A percentile compares a stretch with the other conserved stretches of the same genome.
Conservation (phyloP, 1,140 invertebrate genomes). For the Bombus superbus region DNA sequence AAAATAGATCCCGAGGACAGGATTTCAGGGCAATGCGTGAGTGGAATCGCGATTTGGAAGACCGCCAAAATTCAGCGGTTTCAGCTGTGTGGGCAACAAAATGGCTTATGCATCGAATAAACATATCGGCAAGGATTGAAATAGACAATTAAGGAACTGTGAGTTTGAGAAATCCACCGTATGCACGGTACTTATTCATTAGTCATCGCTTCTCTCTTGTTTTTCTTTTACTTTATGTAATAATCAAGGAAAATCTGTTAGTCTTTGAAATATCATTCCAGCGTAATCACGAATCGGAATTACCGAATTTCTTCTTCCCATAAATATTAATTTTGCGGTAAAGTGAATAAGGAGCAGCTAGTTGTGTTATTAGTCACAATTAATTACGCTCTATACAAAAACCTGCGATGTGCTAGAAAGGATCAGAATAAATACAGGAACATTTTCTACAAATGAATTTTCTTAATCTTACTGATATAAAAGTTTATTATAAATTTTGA, state of each 20-base stretch:
- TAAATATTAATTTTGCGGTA: background rate
- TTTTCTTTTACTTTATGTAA: background rate
- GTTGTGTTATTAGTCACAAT: background rate
- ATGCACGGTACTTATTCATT: background rate
- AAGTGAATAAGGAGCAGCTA: background rate
- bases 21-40: slow-evolving; percentile 50
- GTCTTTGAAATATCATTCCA: background rate
- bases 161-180: slow-evolving; percentile 37
- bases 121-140: slow-evolving; percentile 50
- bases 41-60: slow-evolving; percentile 54
- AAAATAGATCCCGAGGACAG: slow-evolving; percentile 65
- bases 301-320: background rate
- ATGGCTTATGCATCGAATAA: slow-evolving; percentile 43
- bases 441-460: too few species aligned
- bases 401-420: background rate
- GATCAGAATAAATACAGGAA: background rate
- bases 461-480: too few species aligned
- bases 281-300: background rate
- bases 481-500: too few species aligned
- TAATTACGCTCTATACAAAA: too few species aligned
- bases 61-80: slow-evolving; percentile 52
- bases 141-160: slow-evolving; percentile 45
- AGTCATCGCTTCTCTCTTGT: background rate
- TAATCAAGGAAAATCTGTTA: background rate
- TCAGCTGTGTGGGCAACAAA: slow-evolving; percentile 28